A percentile compares a stretch with the other conserved stretches of the same genome.
These are phyloP conservation scores for Drosophila setosimentum DNA, from an alignment of 2,888 invertebrate genomes.

Conservation along the genomic window DNA sequence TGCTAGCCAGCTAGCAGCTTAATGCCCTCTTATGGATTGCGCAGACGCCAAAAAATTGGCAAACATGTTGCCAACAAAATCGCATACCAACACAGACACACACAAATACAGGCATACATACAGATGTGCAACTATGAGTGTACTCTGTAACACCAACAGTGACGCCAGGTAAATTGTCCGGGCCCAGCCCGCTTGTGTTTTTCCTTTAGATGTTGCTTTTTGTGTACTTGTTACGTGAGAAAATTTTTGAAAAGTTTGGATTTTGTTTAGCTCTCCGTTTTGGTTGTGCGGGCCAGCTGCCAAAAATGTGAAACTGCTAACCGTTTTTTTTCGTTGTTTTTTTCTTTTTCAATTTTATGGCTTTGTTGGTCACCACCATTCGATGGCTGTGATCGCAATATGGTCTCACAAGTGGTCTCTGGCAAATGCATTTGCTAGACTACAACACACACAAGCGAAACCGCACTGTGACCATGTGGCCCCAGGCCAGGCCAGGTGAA, in stretches of 20 bases:
- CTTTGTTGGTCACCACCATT: constrained; percentile 44
- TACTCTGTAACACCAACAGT: constrained; percentile 34
- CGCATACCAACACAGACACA: constrained; percentile 32
- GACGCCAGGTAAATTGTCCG: constrained; percentile 60
- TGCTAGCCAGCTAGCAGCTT: constrained; percentile 28
- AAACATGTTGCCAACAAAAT: constrained; percentile 65
- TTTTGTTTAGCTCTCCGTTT: constrained; percentile 51
- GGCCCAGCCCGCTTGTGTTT: constrained; percentile 58
- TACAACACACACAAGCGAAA: constrained; percentile 8
- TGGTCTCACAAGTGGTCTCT: constrained; percentile 29
- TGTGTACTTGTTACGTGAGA: constrained; percentile 79
- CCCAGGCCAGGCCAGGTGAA: constrained; percentile 32
- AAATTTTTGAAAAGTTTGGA: constrained; percentile 67
- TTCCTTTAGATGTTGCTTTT: constrained; percentile 40
- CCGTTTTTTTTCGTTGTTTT: constrained; percentile 51
- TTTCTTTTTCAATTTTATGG: constrained; percentile 51
- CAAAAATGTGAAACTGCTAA: constrained; percentile 67
- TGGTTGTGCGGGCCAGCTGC: constrained; percentile 52
- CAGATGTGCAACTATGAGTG: constrained; percentile 14
- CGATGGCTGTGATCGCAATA: constrained; percentile 18
- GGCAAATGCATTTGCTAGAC: constrained; percentile 61
- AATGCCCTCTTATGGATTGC: constrained; percentile 78
- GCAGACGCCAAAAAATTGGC: constrained; percentile 76
- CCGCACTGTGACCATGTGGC: constrained; percentile 63
- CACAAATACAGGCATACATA: constrained; percentile 25